Conservation (phyloP, 2,888 invertebrate species). For the Acronicta psi region DNA sequence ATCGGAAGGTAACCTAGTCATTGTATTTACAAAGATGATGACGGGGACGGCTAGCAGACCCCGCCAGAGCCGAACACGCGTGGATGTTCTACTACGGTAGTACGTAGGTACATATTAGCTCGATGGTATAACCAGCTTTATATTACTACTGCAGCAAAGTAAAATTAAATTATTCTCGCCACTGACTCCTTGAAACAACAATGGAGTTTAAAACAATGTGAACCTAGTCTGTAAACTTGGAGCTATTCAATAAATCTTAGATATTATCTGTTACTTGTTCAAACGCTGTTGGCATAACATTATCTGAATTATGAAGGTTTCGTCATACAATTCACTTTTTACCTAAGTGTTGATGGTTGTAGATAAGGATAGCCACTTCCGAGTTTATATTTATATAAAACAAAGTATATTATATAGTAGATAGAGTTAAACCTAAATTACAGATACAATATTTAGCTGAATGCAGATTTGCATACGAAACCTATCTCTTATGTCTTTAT, state of each 20-base stretch:
- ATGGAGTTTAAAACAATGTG: constrained; percentile 57
- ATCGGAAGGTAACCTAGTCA: no score
- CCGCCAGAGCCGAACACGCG: no score
- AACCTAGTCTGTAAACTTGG: constrained; percentile 55
- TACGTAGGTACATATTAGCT: neutral
- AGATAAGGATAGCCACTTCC: neutral
- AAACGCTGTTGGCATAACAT: constrained; percentile 25
- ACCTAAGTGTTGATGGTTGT: neutral
- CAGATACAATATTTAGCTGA: no score
- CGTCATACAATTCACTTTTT: constrained; percentile 4
- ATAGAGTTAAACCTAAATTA: no score
- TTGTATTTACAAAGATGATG: no score
- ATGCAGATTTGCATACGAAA: no score
- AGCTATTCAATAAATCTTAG: constrained; percentile 55
- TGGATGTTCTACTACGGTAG: neutral
- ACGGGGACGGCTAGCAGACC: no score
- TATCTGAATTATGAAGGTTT: constrained; percentile 35
- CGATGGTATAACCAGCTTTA: constrained; percentile 13
- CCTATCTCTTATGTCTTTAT: no score
- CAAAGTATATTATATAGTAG: no score
- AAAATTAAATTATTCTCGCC: constrained; percentile 51
- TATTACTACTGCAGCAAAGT: constrained; percentile 34
- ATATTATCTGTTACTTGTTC: constrained; percentile 47
- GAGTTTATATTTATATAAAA: neutral
- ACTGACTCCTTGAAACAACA: constrained; percentile 53